These are phyloP conservation scores for Drosophila sulfurigaster DNA, from an alignment of 1,140 invertebrate species.

Conservation along the genomic window DNA sequence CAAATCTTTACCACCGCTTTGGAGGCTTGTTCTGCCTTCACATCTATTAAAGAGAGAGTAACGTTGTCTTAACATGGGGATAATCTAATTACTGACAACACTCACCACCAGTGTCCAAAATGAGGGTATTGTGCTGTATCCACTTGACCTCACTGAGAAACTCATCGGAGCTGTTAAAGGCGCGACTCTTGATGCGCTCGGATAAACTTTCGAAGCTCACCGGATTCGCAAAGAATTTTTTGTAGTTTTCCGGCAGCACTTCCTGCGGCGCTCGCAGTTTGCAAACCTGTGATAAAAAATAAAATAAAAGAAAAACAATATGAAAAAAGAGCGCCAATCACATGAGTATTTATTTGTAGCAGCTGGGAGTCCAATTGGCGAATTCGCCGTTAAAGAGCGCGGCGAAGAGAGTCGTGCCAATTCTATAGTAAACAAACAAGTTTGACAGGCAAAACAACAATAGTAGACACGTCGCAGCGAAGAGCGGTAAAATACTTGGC, in stretches of 20 bases:
- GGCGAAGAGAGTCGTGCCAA: constrained; percentile 52
- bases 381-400: constrained; percentile 61
- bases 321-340: constrained; percentile 10
- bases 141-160: constrained; percentile 96
- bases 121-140: constrained; percentile 96
- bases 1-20: constrained; percentile 93
- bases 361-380: constrained; percentile 18
- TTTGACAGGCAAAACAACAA: constrained; percentile 44
- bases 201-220: constrained; percentile 93
- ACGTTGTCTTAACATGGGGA: neutral
- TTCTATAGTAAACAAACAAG: constrained; percentile 64
- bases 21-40: constrained; percentile 88
- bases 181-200: constrained; percentile 90
- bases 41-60: constrained; percentile 34
- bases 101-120: constrained; percentile 93
- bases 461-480: constrained; percentile 5
- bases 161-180: constrained; percentile 95
- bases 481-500: constrained; percentile 9
- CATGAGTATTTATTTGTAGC: constrained; percentile 16
- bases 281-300: constrained; percentile 34
- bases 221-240: constrained; percentile 92
- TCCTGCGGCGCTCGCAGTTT: constrained; percentile 67
- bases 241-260: constrained; percentile 61
- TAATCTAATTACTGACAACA: constrained; percentile 28
- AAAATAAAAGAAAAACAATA: constrained; percentile 1